Percentiles rank a stretch among this genome's conserved stretches.
Evolutionary conservation across 1,140 invertebrate species (phyloP).

Genomic region (Psix sp.): DNA sequence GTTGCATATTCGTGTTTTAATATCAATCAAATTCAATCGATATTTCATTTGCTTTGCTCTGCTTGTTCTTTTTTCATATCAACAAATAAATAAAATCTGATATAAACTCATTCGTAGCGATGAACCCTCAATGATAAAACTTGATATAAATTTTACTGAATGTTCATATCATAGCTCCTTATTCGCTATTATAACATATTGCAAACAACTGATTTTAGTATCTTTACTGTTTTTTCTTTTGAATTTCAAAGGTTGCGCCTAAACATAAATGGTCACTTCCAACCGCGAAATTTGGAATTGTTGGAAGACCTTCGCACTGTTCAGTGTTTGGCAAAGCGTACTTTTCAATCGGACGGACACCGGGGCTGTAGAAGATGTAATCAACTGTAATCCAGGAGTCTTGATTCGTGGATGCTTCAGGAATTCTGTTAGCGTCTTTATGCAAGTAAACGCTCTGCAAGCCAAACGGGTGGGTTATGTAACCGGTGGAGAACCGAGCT

Average conservation of each 20-base stretch:
- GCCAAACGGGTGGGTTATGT: constrained; percentile 31
- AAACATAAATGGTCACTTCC: constrained; percentile 88
- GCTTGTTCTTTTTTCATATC: too few relatives aligned
- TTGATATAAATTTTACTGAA: too few relatives aligned
- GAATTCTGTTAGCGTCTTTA: constrained; percentile 12
- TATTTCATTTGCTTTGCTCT: too few relatives aligned
- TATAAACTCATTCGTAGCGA: too few relatives aligned
- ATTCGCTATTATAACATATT: too few relatives aligned
- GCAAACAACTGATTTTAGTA: neutral
- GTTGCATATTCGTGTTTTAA: too few relatives aligned
- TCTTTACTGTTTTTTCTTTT: constrained; percentile 53
- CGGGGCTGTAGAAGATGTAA: constrained; percentile 71
- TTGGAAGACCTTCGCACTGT: constrained; percentile 79
- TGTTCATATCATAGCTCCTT: too few relatives aligned
- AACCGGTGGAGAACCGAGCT: constrained; percentile 74
- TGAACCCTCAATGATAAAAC: too few relatives aligned
- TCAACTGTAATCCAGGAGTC: constrained; percentile 44
- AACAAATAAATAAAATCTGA: too few relatives aligned
- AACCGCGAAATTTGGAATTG: constrained; percentile 84
- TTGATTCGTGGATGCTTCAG: constrained; percentile 37
- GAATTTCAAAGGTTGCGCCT: constrained; percentile 79
- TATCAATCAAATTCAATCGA: too few relatives aligned
- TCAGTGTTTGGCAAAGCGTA: constrained; percentile 80
- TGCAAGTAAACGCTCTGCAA: constrained; percentile 39
- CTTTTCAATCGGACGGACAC: constrained; percentile 78